Percentiles rank a stretch among this genome's conserved stretches.
Conservation (phyloP, 2,888 invertebrate species). For the Limnephilus rhombicus region DNA sequence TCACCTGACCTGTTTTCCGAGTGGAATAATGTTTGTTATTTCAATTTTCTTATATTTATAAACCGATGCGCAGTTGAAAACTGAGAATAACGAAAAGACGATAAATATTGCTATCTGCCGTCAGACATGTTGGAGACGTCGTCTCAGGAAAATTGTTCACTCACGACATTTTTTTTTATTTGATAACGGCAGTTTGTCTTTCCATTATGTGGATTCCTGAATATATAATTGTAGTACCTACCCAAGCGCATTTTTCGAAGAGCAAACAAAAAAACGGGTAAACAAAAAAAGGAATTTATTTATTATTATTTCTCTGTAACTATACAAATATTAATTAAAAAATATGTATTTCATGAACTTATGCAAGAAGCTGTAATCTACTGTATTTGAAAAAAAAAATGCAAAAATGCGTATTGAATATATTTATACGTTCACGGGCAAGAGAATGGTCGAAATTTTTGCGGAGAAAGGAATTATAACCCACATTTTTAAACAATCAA, state of each 20-base stretch:
- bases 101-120: constrained; percentile 78
- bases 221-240: constrained; percentile 17
- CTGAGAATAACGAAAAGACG: constrained; percentile 73
- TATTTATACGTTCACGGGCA: too few relatives aligned
- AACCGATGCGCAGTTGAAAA: constrained; percentile 48
- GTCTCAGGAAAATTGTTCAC: constrained; percentile 71
- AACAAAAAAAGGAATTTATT: too few relatives aligned
- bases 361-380: too few relatives aligned
- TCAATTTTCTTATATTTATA: constrained; percentile 37
- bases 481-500: too few relatives aligned
- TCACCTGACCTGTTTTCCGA: constrained; percentile 56
- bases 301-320: too few relatives aligned
- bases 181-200: constrained; percentile 55
- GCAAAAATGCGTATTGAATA: too few relatives aligned
- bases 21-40: constrained; percentile 68
- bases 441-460: too few relatives aligned
- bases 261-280: too few relatives aligned
- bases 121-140: constrained; percentile 79
- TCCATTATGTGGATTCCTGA: constrained; percentile 30
- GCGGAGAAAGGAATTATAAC: too few relatives aligned
- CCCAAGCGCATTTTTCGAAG: not conserved
- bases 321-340: too few relatives aligned
- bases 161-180: constrained; percentile 55
- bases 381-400: too few relatives aligned
- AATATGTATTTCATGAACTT: too few relatives aligned